Evolutionary conservation across 2,797 vertebrate species (phyloP).

Genomic region (Propithecus perrieri): DNA sequence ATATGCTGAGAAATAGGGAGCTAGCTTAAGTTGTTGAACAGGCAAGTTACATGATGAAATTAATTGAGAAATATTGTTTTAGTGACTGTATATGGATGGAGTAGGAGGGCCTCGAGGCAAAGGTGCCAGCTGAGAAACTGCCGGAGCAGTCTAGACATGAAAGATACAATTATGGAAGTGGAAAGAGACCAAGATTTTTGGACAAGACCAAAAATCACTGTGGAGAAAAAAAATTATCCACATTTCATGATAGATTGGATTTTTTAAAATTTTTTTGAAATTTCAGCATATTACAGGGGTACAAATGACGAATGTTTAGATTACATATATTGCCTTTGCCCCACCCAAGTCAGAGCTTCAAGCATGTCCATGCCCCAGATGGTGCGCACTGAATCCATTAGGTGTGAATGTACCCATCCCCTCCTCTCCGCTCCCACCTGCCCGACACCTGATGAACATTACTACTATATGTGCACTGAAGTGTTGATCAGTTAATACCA

Average conservation of each 20-base stretch:
- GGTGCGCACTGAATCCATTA: too few relatives aligned
- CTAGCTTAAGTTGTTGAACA: slow-evolving; percentile 21
- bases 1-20: slow-evolving; percentile 9
- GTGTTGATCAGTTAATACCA: too few relatives aligned
- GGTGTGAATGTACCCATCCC: too few relatives aligned
- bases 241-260: background rate
- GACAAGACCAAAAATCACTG: background rate
- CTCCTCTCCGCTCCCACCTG: too few relatives aligned
- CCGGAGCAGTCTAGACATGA: background rate
- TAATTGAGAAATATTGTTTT: slow-evolving; percentile 36
- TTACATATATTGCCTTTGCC: too few relatives aligned
- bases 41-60: background rate
- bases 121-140: background rate
- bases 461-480: too few relatives aligned
- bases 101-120: background rate
- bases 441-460: too few relatives aligned
- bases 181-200: background rate
- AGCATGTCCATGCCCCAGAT: too few relatives aligned
- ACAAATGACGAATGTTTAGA: too few relatives aligned
- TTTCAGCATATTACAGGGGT: too few relatives aligned
- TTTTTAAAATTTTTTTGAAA: too few relatives aligned
- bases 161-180: background rate
- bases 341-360: too few relatives aligned
- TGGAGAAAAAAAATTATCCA: background rate
- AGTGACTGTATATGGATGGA: background rate